Conservation (phyloP, 1,140 invertebrate species). For the Lithobius niger region DNA sequence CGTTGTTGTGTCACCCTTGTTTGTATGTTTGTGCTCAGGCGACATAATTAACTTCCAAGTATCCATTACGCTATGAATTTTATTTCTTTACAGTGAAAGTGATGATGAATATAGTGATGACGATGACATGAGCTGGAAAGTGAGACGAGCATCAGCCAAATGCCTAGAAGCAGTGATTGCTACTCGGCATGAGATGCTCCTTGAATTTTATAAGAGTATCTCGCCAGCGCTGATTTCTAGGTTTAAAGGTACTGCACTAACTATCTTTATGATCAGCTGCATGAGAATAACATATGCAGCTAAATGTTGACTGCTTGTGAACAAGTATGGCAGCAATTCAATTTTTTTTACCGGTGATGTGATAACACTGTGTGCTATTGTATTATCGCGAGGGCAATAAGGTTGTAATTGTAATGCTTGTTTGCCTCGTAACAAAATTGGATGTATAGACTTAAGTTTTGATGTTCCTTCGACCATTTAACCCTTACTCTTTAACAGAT, state of each 20-base stretch:
- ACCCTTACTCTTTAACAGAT: too few relatives aligned
- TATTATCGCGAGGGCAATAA: too few relatives aligned
- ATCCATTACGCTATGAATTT: neutral
- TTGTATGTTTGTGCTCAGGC: neutral
- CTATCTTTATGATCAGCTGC: too few relatives aligned
- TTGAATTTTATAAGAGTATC: constrained; percentile 76
- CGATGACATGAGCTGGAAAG: constrained; percentile 99
- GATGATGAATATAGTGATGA: constrained; percentile 96
- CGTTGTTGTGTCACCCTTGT: constrained; percentile 1
- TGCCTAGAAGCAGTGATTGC: constrained; percentile 89
- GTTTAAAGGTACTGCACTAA: constrained; percentile 64
- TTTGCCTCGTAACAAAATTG: too few relatives aligned
- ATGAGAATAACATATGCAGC: too few relatives aligned
- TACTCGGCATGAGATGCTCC: constrained; percentile 76
- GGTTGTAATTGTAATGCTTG: too few relatives aligned
- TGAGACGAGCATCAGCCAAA: constrained; percentile 85
- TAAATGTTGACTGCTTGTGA: too few relatives aligned
- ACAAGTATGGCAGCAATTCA: too few relatives aligned
- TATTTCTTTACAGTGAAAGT: constrained; percentile 44
- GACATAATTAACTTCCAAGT: neutral
- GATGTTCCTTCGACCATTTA: too few relatives aligned
- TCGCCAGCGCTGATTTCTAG: constrained; percentile 78
- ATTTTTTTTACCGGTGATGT: too few relatives aligned
- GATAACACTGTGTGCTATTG: too few relatives aligned
- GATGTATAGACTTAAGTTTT: too few relatives aligned